Conservation (phyloP, 30 jellyfish, hydroid and myxozoan species). For the Aurelia sp. region DNA sequence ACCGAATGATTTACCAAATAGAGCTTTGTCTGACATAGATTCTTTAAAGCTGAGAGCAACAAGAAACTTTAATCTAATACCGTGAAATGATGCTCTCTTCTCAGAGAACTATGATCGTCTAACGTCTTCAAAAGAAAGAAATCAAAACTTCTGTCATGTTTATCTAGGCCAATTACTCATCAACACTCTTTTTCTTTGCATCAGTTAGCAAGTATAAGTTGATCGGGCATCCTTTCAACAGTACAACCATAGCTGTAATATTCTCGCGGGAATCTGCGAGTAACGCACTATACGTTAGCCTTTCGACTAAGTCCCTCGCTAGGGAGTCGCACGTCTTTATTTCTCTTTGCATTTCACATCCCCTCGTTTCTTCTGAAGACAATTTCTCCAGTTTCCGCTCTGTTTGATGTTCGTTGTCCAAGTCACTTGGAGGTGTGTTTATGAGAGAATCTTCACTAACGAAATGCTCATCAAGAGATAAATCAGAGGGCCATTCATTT, state of each 20-base stretch:
- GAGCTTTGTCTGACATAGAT: too few relatives aligned
- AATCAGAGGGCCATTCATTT: neutral
- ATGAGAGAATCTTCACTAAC: neutral
- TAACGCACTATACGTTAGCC: conserved; percentile 59
- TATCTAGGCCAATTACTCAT: too few relatives aligned
- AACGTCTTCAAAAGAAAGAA: too few relatives aligned
- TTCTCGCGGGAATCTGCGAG: conserved; percentile 75
- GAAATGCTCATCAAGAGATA: neutral
- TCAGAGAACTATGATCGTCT: too few relatives aligned
- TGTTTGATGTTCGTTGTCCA: neutral
- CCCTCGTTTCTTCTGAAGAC: neutral
- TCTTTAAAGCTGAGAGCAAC: too few relatives aligned
- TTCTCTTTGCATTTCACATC: conserved; percentile 14
- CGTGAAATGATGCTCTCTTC: too few relatives aligned
- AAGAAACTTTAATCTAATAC: too few relatives aligned
- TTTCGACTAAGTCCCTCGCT: conserved; percentile 62
- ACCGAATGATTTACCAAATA: too few relatives aligned
- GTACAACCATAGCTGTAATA: conserved; percentile 54
- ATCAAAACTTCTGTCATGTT: too few relatives aligned
- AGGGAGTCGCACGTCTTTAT: conserved; percentile 50
- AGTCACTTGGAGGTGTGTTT: neutral
- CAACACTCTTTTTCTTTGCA: neutral
- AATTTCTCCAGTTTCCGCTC: neutral
- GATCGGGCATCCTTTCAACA: conserved; percentile 71
- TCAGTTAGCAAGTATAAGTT: conserved; percentile 57